Evolutionary conservation across 2,888 invertebrate species (phyloP).

Genomic region (Frankliniella fusca): DNA sequence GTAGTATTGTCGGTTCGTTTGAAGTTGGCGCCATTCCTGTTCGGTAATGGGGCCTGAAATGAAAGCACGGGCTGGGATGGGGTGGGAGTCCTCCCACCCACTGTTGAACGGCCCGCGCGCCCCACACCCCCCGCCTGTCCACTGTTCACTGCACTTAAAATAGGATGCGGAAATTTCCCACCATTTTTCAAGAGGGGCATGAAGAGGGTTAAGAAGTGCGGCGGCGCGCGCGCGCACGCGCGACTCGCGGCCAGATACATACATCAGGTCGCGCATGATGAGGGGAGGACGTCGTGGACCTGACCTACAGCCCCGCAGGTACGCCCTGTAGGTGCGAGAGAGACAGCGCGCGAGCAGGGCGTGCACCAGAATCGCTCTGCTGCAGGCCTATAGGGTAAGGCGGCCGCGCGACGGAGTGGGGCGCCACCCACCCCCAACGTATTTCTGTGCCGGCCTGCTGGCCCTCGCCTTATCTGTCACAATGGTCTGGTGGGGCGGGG

Average conservation of each 20-base stretch:
- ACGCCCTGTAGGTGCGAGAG: neutral
- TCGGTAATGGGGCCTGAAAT: conserved; percentile 24
- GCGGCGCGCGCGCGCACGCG: too few relatives aligned
- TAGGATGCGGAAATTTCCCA: conserved; percentile 22
- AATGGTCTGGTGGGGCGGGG: too few relatives aligned
- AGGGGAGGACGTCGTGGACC: too few relatives aligned
- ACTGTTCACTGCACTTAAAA: neutral
- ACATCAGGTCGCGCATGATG: too few relatives aligned
- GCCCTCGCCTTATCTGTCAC: too few relatives aligned
- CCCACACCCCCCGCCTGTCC: neutral
- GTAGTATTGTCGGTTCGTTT: conserved; percentile 13
- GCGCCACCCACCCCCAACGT: neutral
- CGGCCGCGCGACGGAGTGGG: neutral
- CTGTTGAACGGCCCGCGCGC: neutral
- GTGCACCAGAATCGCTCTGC: neutral
- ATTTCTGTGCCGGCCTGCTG: too few relatives aligned
- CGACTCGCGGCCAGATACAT: too few relatives aligned
- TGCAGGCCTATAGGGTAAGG: neutral
- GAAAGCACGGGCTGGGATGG: neutral
- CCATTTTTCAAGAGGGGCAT: neutral
- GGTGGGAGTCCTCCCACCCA: neutral
- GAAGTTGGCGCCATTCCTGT: conserved; percentile 21
- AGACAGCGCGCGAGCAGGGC: too few relatives aligned
- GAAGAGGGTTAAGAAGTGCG: too few relatives aligned
- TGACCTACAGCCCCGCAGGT: neutral